phyloP scores from a whole-genome alignment of 2,113 vertebrate species.

The Embiotoca jacksoni region DNA sequence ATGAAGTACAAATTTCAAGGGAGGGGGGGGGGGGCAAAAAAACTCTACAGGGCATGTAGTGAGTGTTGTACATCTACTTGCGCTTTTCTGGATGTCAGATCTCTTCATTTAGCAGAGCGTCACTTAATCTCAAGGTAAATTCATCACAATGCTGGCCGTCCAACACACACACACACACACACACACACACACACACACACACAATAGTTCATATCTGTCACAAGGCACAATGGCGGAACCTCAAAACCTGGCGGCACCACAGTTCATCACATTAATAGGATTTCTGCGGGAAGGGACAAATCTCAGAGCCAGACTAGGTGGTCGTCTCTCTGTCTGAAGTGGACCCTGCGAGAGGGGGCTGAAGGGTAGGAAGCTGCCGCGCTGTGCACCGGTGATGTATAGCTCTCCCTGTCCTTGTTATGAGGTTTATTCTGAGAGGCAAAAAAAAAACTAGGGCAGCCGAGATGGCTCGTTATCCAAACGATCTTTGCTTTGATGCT shows the following conservation, averaged over 20 bases:
- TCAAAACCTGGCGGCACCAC: slow-evolving; percentile 57
- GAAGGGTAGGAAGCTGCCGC: slow-evolving; percentile 31
- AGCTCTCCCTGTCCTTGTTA: slow-evolving; percentile 61
- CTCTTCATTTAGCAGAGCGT: slow-evolving; percentile 60
- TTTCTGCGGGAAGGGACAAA: slow-evolving; percentile 65
- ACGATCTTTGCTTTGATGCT: slow-evolving; percentile 76
- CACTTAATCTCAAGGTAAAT: slow-evolving; percentile 46
- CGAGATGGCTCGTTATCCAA: slow-evolving; percentile 76
- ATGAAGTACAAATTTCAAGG: slow-evolving; percentile 4
- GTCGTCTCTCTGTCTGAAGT: slow-evolving; percentile 56
- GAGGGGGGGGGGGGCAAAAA: neutral
- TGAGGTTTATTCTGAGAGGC: slow-evolving; percentile 66
- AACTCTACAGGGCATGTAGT: neutral
- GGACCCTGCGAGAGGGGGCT: slow-evolving; percentile 35
- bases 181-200: neutral
- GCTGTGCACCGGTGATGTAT: slow-evolving; percentile 53
- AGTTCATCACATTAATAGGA: slow-evolving; percentile 77
- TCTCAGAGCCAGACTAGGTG: slow-evolving; percentile 61
- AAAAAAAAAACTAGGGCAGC: slow-evolving; percentile 60
- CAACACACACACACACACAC: neutral
- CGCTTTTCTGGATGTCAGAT: slow-evolving; percentile 35
- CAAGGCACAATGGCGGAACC: slow-evolving; percentile 42
- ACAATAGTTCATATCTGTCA: slow-evolving; percentile 53
- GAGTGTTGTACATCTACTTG: slow-evolving; percentile 36
- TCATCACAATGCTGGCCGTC: slow-evolving; percentile 27